A percentile compares a stretch with the other conserved stretches of the same genome.
Conservation (phyloP, 2,888 invertebrate species). For the Ophioninae sp. region DNA sequence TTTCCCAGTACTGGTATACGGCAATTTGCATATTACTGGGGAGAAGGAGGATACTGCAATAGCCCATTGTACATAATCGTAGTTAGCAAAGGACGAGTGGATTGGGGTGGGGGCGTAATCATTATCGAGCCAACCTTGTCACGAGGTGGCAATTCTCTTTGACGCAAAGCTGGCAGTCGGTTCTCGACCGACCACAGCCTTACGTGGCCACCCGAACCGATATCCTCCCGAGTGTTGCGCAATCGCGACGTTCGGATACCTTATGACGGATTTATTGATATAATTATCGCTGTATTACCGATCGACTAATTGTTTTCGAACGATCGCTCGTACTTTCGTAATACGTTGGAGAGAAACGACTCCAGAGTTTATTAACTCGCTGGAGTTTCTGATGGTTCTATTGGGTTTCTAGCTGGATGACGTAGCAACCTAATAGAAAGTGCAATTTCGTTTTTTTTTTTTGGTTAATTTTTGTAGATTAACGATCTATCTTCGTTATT, state of each 20-base stretch:
- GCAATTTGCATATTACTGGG: not conserved
- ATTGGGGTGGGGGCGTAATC: constrained; percentile 33
- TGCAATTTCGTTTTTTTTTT: too few relatives aligned
- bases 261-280: not conserved
- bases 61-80: not conserved
- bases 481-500: too few relatives aligned
- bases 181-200: constrained; percentile 50
- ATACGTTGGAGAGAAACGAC: not conserved
- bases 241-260: not conserved
- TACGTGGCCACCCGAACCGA: constrained; percentile 13
- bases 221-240: not conserved
- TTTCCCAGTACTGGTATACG: not conserved
- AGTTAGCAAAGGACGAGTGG: not conserved
- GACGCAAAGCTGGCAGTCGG: constrained; percentile 65
- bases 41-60: constrained; percentile 10
- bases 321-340: not conserved
- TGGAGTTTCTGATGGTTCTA: too few relatives aligned
- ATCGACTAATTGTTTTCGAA: not conserved
- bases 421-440: too few relatives aligned
- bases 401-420: too few relatives aligned
- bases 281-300: not conserved
- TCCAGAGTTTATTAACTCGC: too few relatives aligned
- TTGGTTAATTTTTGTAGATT: too few relatives aligned
- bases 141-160: constrained; percentile 74
- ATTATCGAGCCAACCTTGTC: constrained; percentile 65